Evolutionary conservation across 2,888 invertebrate genomes (phyloP).

Genomic region (Oasisia sp.): DNA sequence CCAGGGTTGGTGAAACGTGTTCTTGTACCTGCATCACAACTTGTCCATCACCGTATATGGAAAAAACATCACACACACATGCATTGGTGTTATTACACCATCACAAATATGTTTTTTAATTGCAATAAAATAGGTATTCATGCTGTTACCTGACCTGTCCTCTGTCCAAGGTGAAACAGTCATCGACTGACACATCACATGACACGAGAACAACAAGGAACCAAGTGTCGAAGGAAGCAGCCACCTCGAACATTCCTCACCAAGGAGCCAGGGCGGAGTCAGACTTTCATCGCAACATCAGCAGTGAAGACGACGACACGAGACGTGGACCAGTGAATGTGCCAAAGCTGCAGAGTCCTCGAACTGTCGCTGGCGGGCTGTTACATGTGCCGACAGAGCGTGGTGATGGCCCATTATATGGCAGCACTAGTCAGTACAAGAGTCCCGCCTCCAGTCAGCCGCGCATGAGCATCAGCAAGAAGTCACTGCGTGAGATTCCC

Average conservation of each 20-base stretch:
- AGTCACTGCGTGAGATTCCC: constrained; percentile 57
- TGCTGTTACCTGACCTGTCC: background rate
- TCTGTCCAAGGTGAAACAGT: background rate
- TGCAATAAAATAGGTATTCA: too few species aligned
- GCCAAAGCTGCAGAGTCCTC: background rate
- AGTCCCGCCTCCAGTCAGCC: constrained; percentile 36
- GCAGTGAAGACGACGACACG: constrained; percentile 14
- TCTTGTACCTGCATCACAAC: too few species aligned
- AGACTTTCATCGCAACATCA: constrained; percentile 20
- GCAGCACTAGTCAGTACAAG: constrained; percentile 13
- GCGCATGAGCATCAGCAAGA: constrained; percentile 47
- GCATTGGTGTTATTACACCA: too few species aligned
- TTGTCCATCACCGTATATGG: too few species aligned
- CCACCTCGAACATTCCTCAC: background rate
- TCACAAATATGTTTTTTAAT: too few species aligned
- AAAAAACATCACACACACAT: too few species aligned
- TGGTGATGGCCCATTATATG: background rate
- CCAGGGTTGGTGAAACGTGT: too few species aligned
- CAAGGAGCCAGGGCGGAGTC: background rate
- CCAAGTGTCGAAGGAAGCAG: background rate
- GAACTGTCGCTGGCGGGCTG: background rate
- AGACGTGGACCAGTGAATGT: background rate
- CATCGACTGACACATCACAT: background rate
- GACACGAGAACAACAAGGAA: background rate
- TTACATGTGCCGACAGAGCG: background rate